Conservation (phyloP, 2,113 vertebrate species). For the Stictonetta naevosa region DNA sequence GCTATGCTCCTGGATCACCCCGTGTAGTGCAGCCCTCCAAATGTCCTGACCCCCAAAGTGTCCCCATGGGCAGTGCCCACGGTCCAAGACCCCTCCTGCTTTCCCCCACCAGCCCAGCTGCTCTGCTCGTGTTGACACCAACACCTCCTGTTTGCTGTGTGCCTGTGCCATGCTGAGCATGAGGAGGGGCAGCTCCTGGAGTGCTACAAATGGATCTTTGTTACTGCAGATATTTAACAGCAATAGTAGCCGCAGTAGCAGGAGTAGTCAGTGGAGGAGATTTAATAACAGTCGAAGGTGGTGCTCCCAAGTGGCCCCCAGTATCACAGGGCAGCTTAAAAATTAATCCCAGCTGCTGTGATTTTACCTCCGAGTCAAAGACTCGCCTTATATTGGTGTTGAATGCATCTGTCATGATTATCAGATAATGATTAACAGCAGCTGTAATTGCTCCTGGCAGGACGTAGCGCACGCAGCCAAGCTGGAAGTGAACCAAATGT, state of each 20-base stretch:
- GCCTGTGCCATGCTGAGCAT: rapidly evolving
- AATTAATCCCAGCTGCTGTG: neutral
- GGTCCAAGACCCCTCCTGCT: neutral
- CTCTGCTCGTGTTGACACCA: neutral
- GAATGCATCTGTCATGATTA: neutral
- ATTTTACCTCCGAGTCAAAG: neutral
- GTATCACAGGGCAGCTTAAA: neutral
- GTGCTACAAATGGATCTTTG: neutral
- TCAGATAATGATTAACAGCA: neutral
- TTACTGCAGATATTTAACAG: neutral
- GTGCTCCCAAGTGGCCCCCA: neutral
- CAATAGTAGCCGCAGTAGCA: neutral
- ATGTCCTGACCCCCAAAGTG: neutral
- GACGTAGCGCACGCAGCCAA: rapidly evolving
- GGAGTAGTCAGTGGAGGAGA: too few species aligned
- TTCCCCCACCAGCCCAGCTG: neutral
- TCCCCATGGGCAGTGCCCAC: neutral
- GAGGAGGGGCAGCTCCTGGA: neutral
- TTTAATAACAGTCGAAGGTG: neutral
- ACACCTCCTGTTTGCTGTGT: neutral
- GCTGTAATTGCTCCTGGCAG: neutral
- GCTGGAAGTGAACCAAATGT: neutral
- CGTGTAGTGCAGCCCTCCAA: rapidly evolving
- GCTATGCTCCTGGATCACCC: neutral
- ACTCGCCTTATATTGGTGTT: neutral